These are phyloP conservation scores for Saccopteryx bilineata DNA, from an alignment of 2,113 vertebrate species.

Conservation along the genomic window DNA sequence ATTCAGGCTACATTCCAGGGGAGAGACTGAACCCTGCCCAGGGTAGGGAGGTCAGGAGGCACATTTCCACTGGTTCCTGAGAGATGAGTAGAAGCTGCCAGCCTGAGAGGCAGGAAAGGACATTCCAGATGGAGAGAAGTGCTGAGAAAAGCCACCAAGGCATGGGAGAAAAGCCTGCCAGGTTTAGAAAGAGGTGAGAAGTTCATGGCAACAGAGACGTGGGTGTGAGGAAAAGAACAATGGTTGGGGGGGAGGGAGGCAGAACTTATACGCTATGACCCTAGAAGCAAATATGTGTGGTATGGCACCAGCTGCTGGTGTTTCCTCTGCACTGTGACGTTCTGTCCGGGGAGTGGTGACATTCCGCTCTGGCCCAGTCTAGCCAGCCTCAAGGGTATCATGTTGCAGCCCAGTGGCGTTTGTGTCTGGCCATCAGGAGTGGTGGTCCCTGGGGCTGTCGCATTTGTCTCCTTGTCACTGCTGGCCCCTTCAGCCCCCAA, in stretches of 20 bases:
- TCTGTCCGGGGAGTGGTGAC: neutral
- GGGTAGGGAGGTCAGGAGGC: neutral
- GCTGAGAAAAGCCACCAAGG: neutral
- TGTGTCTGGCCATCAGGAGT: constrained; percentile 55
- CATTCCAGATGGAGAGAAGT: neutral
- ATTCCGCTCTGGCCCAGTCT: constrained; percentile 60
- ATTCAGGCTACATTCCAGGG: neutral
- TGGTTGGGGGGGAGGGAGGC: neutral
- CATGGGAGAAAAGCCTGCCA: neutral
- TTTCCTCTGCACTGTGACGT: neutral
- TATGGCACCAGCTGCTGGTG: constrained; percentile 29
- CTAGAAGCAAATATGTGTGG: neutral
- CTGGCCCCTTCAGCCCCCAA: neutral
- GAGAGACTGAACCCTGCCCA: neutral
- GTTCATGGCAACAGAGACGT: neutral
- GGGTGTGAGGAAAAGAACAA: neutral
- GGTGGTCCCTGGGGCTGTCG: neutral
- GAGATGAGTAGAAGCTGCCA: neutral
- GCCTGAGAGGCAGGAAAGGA: neutral
- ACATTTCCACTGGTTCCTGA: neutral
- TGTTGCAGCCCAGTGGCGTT: neutral
- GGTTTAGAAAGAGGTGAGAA: neutral
- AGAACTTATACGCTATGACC: neutral
- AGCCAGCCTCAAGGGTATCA: constrained; percentile 64
- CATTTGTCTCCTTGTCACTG: constrained; percentile 12